Evolutionary conservation across 2,113 vertebrate genomes (phyloP), one percentile per base, ranked within the genome.

Genomic region (Heterocephalus glaber): DNA sequence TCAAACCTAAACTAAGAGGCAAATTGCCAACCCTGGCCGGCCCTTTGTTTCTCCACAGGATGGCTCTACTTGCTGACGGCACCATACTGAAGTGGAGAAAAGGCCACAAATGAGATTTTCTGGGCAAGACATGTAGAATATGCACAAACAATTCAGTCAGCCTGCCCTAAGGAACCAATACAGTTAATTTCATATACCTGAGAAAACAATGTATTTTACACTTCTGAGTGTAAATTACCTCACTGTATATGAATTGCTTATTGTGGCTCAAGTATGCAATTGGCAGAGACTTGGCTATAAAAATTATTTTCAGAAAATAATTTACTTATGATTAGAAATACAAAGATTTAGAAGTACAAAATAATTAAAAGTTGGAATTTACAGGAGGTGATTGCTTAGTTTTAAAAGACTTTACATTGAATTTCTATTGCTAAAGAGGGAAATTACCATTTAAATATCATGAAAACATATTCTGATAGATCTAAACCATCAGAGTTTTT

Each of bases 21-120:
- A 88, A 92, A 94, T 70, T 84, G 47, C 49, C 89, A 16, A 79
- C 86, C 96, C 93, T 61, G 77, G 97, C 85, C 66, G 49, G 61
- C 30, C 30, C 52, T 38, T 95, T 68, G 16, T 81, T 97, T 95
- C 84, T 70, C 86, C 26, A 65, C 28, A 66, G 41, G 56, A 4
- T 77, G 80, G 56, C n/a, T 54, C 89, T 79, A 41, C 33, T 38
- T 41, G 28, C 65, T 41, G 49, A 96, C 82, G n/a, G 24, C 85
- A 74, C 89, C 89, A 77, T 49, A 92, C 2, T 52, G 72, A 94
- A 93, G 93, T 77, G 3, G 33, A 17, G 35, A 52, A 95, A 96
- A 66, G 58, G n/a, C 47, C 20, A 70, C 65, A 70, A 89, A 96
- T 2, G 52, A 11, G 3, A 0, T 0, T 26, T 90, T 58, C 38